These are phyloP conservation scores for Platycercus adscitus DNA, from an alignment of 2,113 vertebrate species.

Conservation along the genomic window DNA sequence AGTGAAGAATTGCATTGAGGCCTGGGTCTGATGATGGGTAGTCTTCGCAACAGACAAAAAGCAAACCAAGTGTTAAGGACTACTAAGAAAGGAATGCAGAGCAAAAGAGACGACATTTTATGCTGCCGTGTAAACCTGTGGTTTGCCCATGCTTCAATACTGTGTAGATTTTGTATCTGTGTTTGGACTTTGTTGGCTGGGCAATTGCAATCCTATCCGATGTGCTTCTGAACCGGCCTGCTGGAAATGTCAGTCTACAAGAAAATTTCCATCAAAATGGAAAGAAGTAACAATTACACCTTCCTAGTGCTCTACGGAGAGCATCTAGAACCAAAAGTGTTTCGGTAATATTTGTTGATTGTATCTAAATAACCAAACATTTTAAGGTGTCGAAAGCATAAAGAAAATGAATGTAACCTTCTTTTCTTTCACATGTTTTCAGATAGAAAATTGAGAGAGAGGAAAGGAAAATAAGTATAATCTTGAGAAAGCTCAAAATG, in stretches of 20 bases:
- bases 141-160: not conserved
- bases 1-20: not conserved
- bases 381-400: not conserved
- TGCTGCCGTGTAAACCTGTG: not conserved
- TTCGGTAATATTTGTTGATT: not conserved
- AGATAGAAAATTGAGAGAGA: not conserved
- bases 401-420: not conserved
- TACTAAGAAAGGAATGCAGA: not conserved
- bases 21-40: not conserved
- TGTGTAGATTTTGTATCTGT: accelerated
- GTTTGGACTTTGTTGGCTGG: not conserved
- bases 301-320: not conserved
- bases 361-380: not conserved
- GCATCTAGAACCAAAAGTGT: not conserved
- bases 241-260: not conserved
- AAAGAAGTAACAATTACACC: not conserved
- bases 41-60: not conserved
- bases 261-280: not conserved
- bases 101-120: not conserved
- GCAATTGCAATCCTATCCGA: not conserved
- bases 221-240: not conserved
- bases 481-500: not conserved
- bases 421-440: not conserved
- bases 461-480: not conserved
- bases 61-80: not conserved